Evolutionary conservation across 2,888 invertebrate genomes (phyloP).

Genomic region (Tineola bisselliella): DNA sequence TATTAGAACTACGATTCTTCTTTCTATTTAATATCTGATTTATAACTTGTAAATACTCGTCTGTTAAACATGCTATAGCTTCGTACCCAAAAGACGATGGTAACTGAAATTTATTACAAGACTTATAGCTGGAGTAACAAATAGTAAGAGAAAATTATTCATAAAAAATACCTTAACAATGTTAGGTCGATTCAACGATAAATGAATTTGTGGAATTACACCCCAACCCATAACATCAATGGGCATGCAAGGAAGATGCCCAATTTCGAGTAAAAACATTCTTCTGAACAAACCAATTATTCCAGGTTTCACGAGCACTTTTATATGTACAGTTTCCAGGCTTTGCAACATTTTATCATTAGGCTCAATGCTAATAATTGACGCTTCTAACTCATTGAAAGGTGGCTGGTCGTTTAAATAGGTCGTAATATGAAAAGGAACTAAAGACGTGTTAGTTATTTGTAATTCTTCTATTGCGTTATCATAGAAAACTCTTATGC

Average conservation of each 20-base stretch:
- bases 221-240: conserved; percentile 68
- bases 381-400: conserved; percentile 43
- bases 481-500: conserved; percentile 54
- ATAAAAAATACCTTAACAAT: conserved; percentile 29
- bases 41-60: conserved; percentile 45
- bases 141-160: not conserved
- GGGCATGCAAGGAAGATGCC: conserved; percentile 58
- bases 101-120: conserved; percentile 26
- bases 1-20: conserved; percentile 33
- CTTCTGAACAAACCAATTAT: conserved; percentile 63
- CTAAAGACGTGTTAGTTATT: conserved; percentile 59
- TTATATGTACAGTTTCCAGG: conserved; percentile 43
- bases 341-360: conserved; percentile 43
- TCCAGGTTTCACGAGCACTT: conserved; percentile 62
- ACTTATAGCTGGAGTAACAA: not conserved
- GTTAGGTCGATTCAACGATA: conserved; percentile 51
- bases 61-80: conserved; percentile 52
- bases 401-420: conserved; percentile 38
- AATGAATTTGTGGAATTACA: conserved; percentile 67
- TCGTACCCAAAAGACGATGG: conserved; percentile 47
- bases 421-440: conserved; percentile 52
- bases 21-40: conserved; percentile 35
- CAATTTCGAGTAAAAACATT: conserved; percentile 59
- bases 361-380: conserved; percentile 54
- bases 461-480: conserved; percentile 37